Evolutionary conservation across 1,140 invertebrate genomes (phyloP).

Genomic region (Cydia strobilella): DNA sequence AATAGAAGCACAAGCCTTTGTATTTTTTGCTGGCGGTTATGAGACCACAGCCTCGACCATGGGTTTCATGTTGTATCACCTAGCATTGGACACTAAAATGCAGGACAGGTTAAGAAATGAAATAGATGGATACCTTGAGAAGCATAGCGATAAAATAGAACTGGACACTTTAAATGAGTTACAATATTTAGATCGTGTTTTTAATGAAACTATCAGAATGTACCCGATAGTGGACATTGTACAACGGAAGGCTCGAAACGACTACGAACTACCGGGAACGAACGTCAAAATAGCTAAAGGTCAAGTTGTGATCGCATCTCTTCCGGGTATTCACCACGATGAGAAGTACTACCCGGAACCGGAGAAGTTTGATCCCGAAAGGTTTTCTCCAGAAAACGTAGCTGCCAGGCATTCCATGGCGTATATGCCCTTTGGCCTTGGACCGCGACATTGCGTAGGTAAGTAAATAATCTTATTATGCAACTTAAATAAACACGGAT

Average conservation of each 20-base stretch:
- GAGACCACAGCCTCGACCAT: conserved; percentile 54
- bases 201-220: conserved; percentile 80
- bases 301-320: conserved; percentile 39
- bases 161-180: conserved; percentile 71
- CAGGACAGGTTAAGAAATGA: conserved; percentile 67
- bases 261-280: conserved; percentile 78
- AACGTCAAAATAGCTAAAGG: conserved; percentile 77
- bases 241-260: conserved; percentile 73
- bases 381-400: conserved; percentile 71
- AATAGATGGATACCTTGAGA: conserved; percentile 61
- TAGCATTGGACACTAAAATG: conserved; percentile 59
- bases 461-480: conserved; percentile 38
- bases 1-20: conserved; percentile 63
- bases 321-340: conserved; percentile 46
- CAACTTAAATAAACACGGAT: not conserved
- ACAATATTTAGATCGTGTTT: conserved; percentile 62
- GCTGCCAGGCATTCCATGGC: conserved; percentile 65
- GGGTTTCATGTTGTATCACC: conserved; percentile 56
- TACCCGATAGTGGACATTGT: conserved; percentile 81
- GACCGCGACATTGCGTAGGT: conserved; percentile 82
- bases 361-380: conserved; percentile 81
- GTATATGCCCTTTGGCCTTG: conserved; percentile 81
- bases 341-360: conserved; percentile 63
- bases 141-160: conserved; percentile 59
- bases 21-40: conserved; percentile 63